These are phyloP conservation scores for Samia ricini DNA, from an alignment of 1,140 invertebrate genomes.

Conservation along the genomic window DNA sequence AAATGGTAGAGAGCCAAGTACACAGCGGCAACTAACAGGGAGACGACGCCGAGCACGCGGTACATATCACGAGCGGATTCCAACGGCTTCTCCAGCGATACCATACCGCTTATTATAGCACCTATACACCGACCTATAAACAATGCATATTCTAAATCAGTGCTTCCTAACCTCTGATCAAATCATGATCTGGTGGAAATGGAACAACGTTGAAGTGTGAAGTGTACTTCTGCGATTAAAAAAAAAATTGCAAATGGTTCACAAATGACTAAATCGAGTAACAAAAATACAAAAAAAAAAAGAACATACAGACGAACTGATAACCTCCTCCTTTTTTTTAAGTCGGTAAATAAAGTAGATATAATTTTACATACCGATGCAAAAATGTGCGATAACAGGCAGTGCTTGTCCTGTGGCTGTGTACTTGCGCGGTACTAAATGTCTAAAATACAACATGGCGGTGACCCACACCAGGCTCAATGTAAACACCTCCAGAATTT, in stretches of 20 bases:
- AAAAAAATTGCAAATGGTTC: too few relatives aligned
- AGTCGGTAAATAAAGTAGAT: too few relatives aligned
- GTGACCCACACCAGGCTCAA: constrained; percentile 91
- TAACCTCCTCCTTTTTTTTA: background rate
- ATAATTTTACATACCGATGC: constrained; percentile 82
- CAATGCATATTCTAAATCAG: background rate
- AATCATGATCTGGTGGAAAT: too few relatives aligned
- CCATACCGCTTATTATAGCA: constrained; percentile 79
- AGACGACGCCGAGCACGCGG: constrained; percentile 80
- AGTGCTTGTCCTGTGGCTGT: constrained; percentile 90
- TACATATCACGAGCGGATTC: constrained; percentile 70
- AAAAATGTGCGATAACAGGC: constrained; percentile 89
- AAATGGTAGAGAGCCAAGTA: constrained; percentile 86
- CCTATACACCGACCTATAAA: constrained; percentile 81
- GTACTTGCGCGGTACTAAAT: constrained; percentile 87
- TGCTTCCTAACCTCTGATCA: too few relatives aligned
- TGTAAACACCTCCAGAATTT: constrained; percentile 88
- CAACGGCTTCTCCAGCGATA: constrained; percentile 54
- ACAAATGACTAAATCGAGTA: too few relatives aligned
- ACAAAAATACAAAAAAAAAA: too few relatives aligned
- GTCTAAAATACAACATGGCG: constrained; percentile 88
- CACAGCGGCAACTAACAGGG: constrained; percentile 79
- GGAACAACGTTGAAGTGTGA: too few relatives aligned
- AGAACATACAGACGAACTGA: too few relatives aligned
- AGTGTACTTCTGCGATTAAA: too few relatives aligned